phyloP scores from a whole-genome alignment of 2,113 vertebrate species.

The Sakesphorus luctuosus region DNA sequence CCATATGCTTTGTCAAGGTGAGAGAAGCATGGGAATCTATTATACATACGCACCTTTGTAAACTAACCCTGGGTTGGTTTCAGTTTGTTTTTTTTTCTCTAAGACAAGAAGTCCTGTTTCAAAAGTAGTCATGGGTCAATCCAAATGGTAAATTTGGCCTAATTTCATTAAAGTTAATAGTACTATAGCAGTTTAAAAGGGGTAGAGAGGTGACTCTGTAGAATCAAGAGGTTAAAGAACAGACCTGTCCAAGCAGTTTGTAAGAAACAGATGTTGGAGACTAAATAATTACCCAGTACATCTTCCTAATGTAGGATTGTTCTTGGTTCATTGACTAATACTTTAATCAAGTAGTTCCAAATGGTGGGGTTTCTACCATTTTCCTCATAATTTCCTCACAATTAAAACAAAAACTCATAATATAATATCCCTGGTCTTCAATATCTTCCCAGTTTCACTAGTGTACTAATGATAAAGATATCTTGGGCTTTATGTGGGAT shows the following conservation, averaged over 20 bases:
- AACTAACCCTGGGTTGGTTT: background rate
- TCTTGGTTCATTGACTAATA: background rate
- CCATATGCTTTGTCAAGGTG: background rate
- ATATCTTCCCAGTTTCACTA: background rate
- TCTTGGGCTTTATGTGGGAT: background rate
- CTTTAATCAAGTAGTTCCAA: slow-evolving; percentile 2
- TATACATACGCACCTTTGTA: background rate
- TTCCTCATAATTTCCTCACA: background rate
- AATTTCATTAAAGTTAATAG: background rate
- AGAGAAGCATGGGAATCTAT: background rate
- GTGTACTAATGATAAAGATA: background rate
- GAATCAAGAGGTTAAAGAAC: background rate
- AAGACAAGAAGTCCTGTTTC: background rate
- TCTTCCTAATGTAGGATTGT: background rate
- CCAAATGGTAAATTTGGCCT: background rate
- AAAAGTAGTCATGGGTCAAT: background rate
- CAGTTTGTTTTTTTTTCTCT: background rate
- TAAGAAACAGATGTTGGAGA: background rate
- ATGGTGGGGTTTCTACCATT: background rate
- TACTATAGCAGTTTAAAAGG: background rate
- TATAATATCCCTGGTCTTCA: background rate
- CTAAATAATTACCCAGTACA: background rate
- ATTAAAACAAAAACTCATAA: background rate
- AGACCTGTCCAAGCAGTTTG: background rate
- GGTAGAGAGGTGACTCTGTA: background rate